Percentiles rank a stretch among this genome's conserved stretches.
phyloP scores from a whole-genome alignment of 1,140 invertebrate species.

The Zelostemma sp. region DNA sequence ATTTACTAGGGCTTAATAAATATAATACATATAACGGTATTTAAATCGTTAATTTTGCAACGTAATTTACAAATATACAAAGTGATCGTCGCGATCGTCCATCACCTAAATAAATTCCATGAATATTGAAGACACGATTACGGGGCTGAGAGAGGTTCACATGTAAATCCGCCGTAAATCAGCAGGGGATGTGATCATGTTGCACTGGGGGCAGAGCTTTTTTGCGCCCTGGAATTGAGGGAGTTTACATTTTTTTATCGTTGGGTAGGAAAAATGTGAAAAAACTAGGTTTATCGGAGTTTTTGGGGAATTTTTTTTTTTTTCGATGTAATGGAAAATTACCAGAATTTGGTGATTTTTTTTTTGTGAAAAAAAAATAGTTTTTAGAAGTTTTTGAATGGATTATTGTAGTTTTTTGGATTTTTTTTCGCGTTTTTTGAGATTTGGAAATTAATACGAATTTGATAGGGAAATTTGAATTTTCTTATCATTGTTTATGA shows the following conservation, averaged over 20 bases:
- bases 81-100: conserved; percentile 42
- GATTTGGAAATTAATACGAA: no score
- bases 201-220: conserved; percentile 95
- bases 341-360: no score
- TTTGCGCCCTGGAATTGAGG: conserved; percentile 83
- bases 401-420: no score
- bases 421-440: no score
- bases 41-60: conserved; percentile 64
- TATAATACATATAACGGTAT: conserved; percentile 55
- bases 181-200: conserved; percentile 90
- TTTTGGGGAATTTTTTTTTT: neutral
- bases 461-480: no score
- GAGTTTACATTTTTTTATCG: neutral
- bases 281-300: no score
- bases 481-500: no score
- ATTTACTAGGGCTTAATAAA: conserved; percentile 51
- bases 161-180: conserved; percentile 92
- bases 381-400: no score
- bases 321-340: no score
- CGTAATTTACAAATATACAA: conserved; percentile 68
- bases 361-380: no score
- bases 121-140: conserved; percentile 46
- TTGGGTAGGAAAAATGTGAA: neutral
- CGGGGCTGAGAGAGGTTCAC: conserved; percentile 69
- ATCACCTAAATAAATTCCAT: conserved; percentile 49